These are phyloP conservation scores for Mesembrinibis cayennensis DNA, from an alignment of 2,113 vertebrate species.

Conservation along the genomic window DNA sequence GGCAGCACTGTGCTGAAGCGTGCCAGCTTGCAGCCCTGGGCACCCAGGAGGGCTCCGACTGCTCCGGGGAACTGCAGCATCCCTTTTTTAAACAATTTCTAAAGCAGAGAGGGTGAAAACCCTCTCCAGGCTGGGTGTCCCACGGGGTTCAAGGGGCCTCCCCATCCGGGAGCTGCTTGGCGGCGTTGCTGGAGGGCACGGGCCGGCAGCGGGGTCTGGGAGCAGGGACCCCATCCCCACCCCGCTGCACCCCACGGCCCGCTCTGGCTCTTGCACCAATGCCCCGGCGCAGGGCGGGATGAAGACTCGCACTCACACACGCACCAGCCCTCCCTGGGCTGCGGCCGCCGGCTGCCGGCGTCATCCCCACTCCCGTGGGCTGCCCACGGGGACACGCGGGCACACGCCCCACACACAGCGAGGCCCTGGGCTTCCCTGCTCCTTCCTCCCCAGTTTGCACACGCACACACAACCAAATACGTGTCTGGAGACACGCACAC, in stretches of 20 bases:
- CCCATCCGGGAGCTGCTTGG: not conserved
- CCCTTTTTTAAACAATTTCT: too few relatives aligned
- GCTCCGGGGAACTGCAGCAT: not conserved
- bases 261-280: not conserved
- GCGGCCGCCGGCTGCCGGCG: not conserved
- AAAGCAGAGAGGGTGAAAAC: not conserved
- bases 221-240: not conserved
- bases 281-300: not conserved
- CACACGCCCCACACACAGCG: not conserved
- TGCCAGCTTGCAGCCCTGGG: not conserved
- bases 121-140: not conserved
- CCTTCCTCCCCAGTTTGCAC: not conserved
- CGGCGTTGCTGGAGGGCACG: not conserved
- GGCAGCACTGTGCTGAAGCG: not conserved
- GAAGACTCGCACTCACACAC: not conserved
- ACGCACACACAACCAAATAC: fast-evolving
- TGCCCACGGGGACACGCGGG: not conserved
- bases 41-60: not conserved
- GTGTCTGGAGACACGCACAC: not conserved
- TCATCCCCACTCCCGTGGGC: not conserved
- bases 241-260: not conserved
- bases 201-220: not conserved
- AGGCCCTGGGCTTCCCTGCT: not conserved
- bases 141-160: not conserved
- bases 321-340: not conserved